Evolutionary conservation across 1,140 invertebrate species (phyloP).

Genomic region (Drosophila tropicalis): DNA sequence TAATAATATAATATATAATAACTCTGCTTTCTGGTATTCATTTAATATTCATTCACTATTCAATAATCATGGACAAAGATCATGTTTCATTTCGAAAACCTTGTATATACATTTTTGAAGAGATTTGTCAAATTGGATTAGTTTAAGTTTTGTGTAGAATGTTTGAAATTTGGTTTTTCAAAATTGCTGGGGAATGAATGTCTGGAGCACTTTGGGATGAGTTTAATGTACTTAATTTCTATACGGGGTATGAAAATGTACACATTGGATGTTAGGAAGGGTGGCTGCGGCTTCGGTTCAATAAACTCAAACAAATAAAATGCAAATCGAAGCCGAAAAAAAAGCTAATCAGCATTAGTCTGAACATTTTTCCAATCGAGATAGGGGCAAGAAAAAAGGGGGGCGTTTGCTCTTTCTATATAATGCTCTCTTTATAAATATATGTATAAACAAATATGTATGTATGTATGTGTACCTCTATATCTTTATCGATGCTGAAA

Average conservation of each 20-base stretch:
- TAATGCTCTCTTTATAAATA: slow-evolving; percentile 1
- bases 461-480: slow-evolving; percentile 44
- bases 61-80: too few relatives aligned
- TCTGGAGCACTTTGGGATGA: too few relatives aligned
- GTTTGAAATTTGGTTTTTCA: too few relatives aligned
- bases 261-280: background rate
- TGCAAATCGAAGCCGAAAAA: slow-evolving; percentile 43
- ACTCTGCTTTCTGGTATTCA: too few relatives aligned
- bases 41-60: too few relatives aligned
- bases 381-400: background rate
- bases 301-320: slow-evolving; percentile 64
- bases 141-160: too few relatives aligned
- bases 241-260: background rate
- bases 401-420: background rate
- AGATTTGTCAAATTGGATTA: too few relatives aligned
- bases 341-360: slow-evolving; percentile 47
- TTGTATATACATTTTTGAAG: too few relatives aligned
- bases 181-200: too few relatives aligned
- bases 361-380: slow-evolving; percentile 16
- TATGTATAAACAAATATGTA: background rate
- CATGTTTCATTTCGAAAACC: too few relatives aligned
- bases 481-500: slow-evolving; percentile 56
- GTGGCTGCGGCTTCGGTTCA: slow-evolving; percentile 51
- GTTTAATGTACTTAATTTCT: background rate
- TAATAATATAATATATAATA: too few relatives aligned